Evolutionary conservation across 1,140 invertebrate species (phyloP), one percentile per base, ranked within the genome.

Genomic region (Drosophila ohnishii): DNA sequence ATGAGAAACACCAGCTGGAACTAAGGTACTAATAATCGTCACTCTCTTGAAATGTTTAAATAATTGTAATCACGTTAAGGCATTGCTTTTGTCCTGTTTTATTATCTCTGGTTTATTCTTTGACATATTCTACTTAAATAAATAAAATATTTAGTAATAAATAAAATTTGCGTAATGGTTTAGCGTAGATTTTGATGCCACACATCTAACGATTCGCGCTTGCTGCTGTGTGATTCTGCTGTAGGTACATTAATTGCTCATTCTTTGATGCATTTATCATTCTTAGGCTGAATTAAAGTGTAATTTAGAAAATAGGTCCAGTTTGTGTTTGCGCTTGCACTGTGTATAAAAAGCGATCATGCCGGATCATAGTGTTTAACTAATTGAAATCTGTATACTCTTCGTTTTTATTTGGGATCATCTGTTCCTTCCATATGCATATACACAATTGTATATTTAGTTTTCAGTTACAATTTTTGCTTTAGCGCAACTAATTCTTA

Each of bases 101-200:
- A 88, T 87, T 86, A 82, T 82, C 80, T 85, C 78, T 86, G 80
- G 75, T 81, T 87, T 83, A 88, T 80, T 88, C 73, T 84, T 88
- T 84, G 76, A 87, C 83, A 87, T 87, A 87, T 88, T 88, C 84
- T 88, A 88, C 88, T 88, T 90, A 80, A 90, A 90, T 90, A 90
- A 90, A 90, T 82, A 78, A 90, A 88, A 90, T 87, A 84, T 84
- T 80, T 87, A 87, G 59, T 87, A 86, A 90, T 90, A 86, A 87
- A 87, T 90, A 87, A 87, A 81, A 55, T 44, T 83, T 84, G 80
- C 69, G 72, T 81, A 64, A 79, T 64, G 81, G 34, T 80, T 80
- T 83, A 88, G 73, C 79, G 69, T 80, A 63, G 64, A 39, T 69
- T 80, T 78, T 47, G 61, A 84, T 84, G 76, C 80, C 75, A 59